Evolutionary conservation across 1,140 invertebrate genomes (phyloP).

Genomic region (Hyposmocoma kahamanoa): DNA sequence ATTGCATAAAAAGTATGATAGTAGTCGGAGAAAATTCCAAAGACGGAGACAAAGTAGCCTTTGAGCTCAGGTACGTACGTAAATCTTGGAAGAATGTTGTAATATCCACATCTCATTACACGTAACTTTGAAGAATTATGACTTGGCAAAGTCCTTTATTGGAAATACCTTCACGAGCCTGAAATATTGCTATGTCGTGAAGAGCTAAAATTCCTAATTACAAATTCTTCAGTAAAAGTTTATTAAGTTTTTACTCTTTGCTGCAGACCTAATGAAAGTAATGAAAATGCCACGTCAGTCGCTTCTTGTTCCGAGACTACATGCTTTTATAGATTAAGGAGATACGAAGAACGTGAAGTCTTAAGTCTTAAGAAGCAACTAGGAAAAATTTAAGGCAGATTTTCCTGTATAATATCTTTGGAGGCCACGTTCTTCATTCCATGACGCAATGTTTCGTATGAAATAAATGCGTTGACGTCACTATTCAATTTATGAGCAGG

Average conservation of each 20-base stretch:
- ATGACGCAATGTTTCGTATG: no score
- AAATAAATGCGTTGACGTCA: no score
- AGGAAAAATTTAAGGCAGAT: no score
- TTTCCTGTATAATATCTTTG: no score
- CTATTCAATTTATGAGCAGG: not conserved
- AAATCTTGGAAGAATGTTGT: conserved; percentile 64
- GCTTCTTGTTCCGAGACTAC: not conserved
- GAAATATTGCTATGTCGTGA: conserved; percentile 73
- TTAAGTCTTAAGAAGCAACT: no score
- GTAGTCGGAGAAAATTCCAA: not conserved
- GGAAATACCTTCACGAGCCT: conserved; percentile 70
- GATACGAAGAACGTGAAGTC: no score
- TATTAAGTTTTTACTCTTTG: conserved; percentile 69
- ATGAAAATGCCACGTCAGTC: conserved; percentile 61
- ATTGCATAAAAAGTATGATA: no score
- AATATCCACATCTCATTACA: conserved; percentile 72
- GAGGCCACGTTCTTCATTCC: no score
- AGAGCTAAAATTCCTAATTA: conserved; percentile 72
- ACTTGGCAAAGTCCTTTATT: conserved; percentile 73
- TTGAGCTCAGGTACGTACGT: conserved; percentile 18
- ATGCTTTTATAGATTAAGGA: not conserved
- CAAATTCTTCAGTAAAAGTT: conserved; percentile 69
- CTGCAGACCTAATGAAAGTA: conserved; percentile 66
- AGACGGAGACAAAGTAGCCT: conserved; percentile 1
- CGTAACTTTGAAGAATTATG: conserved; percentile 73